Evolutionary conservation across 2,888 invertebrate genomes (phyloP), one percentile per base, ranked within the genome.

Genomic region (Eucriotettix oculatus): DNA sequence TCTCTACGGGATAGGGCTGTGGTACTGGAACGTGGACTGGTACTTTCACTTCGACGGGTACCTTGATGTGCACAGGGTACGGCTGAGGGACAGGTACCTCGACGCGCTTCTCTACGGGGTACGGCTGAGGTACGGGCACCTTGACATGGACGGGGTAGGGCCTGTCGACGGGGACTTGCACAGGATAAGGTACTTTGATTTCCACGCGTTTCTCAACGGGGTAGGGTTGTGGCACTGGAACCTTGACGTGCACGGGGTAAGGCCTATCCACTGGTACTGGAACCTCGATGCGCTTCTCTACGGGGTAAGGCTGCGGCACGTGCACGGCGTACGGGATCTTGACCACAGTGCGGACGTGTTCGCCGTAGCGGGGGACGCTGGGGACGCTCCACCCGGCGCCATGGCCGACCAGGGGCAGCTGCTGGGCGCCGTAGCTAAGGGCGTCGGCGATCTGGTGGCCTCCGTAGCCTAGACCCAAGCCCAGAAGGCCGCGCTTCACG

Each of bases 1-100:
- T 74, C 61, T 73, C 73, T 0, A 74, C 73, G 3, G 73, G 73
- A 63, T 72, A 73, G 0, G 73, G 72, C n/a, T 70, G 69, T 3
- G 78, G 78, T 67, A 83, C 81, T 0, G 86, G 72, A 68, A 79
- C 73, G 63, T 77, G 83, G 52, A 86, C 83, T 65, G 83, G 83
- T 2, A 73, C 71, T n/a, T 68, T 62, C 10, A 73, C 71, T 10
- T 57, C 59, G 52, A 57, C 53, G 9, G 55, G 82, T 66, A 81
- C 83, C 68, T 85, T 85, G 60, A 88, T 87, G 17, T 12, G 16
- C 10, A 70, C 72, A 0, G 75, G 74, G 63, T 75, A 74, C 59
- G 82, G 79, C 62, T 79, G 81, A 63, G 83, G 79, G 0, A 82
- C 81, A 12, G 83, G 83, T 16, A 85, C 85, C 10, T 64, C 62